Evolutionary conservation across 2,113 vertebrate genomes (phyloP).

Genomic region (Dasyornis broadbenti): DNA sequence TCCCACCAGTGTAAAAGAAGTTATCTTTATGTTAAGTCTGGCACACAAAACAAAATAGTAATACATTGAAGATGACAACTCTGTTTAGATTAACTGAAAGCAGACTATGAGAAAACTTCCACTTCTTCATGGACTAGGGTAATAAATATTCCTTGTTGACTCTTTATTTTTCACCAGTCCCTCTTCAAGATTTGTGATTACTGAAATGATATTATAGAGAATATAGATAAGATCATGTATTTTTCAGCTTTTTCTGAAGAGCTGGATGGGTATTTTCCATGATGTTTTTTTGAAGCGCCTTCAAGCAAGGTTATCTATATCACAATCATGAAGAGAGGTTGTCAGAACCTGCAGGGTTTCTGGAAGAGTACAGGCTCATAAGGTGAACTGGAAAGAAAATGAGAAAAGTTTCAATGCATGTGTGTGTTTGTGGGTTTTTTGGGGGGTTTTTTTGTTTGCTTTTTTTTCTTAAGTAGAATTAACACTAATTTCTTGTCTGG

Average conservation of each 20-base stretch:
- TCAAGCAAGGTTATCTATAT: background rate
- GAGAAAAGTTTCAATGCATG: background rate
- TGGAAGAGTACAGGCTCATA: background rate
- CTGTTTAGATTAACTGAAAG: background rate
- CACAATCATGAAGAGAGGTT: background rate
- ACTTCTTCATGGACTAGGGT: background rate
- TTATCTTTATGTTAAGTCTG: background rate
- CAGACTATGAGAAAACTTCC: background rate
- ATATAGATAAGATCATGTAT: background rate
- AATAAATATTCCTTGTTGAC: background rate
- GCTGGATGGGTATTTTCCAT: background rate
- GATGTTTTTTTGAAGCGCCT: background rate
- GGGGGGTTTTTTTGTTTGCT: too few species aligned
- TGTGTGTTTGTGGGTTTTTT: background rate
- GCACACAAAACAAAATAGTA: background rate
- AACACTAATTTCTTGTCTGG: background rate
- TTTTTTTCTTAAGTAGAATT: background rate
- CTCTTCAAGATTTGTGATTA: background rate
- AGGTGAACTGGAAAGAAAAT: background rate
- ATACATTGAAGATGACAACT: background rate
- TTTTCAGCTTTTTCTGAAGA: background rate
- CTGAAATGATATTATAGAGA: background rate
- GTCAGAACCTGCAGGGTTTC: background rate
- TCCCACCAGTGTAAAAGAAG: background rate
- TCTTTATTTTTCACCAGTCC: background rate